Base-by-base conservation (phyloP, 2,888 invertebrate genomes). In the Muschampia staudingeri region DNA sequence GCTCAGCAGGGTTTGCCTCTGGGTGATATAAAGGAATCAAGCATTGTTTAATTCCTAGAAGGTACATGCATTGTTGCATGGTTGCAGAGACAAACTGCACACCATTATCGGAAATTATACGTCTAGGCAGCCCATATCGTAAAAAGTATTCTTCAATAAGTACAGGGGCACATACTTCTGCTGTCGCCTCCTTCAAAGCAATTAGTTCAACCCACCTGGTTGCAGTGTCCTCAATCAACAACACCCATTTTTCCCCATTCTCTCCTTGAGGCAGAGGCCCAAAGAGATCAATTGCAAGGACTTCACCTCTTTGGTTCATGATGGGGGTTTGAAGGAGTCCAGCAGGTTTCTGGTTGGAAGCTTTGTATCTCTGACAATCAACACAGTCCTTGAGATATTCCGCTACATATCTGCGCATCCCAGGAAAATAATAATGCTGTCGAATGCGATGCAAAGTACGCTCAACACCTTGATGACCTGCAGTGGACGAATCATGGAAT, bases 281-380 rank as follows among this genome's bases (percentile, higher is more conserved):
- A 65, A 89, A 89, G 0, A 88, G 72, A 69, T 90, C 87, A 2
- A 89, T 83, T 1, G 88, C 88, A 0, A 89, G 34, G 6, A 87
- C 85, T 52, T 86, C 84, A n/a, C 72, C 52, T 8, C 81, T 48
- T 48, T 80, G 85, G 12, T 73, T 34, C 0, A 67, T 44, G 2
- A 82, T 56, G 9, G 83, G 79, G 2, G 83, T 84, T 34, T 85
- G 85, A 4, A 80, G 75, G 19, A 79, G 71, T 71, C 78, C 76
- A 9, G 78, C 67, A 8, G 75, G 78, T 52, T 82, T 81, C 34
- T 37, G n/a, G 14, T 81, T 78, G 0, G 67, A n/a, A 1, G 30
- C 9, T 25, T 77, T 77, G 19, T 67, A 81, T 42, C 25, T n/a
- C 19, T 78, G 67, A 42, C 81, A 81, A 11, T 30, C n/a, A 61